Base-by-base conservation (phyloP, 2,797 vertebrate genomes). In the Toxotes lorentzi region DNA sequence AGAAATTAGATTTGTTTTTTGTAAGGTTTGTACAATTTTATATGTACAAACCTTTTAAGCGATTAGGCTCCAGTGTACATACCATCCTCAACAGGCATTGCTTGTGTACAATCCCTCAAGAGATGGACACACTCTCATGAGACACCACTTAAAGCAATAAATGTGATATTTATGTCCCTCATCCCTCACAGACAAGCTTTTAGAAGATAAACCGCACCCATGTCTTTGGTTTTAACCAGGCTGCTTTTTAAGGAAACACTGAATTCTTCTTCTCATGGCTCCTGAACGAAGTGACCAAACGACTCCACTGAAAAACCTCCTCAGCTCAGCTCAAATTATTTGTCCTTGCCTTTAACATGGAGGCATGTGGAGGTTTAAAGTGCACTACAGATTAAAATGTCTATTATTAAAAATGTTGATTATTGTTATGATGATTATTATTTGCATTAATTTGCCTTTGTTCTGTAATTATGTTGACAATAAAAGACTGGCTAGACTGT, bases 401-500 rank as follows among this genome's bases (percentile, higher is more conserved):
- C 45, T 74, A 27, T 73, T 69, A 81, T 85, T 82, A 60, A 86
- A 83, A 62, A 78, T 66, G 66, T 82, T 86, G 63, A 85, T 87
- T 79, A 67, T 84, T 84, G 54, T 81, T 81, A 54, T 75, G 69
- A 69, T 65, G 32, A 78, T 74, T 58, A 85, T 86, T 80, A 34
- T 63, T 85, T 88, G 56, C 87, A 60, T 87, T 85, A 3, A 88
- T 86, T 88, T 86, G 76, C 69, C 71, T 87, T 90, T 89, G 75
- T 89, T 91, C 62, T 93, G 76, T 78, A 86, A 91, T 86, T 83
- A 81, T 91, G 82, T 85, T 92, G 79, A 92, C 63, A 91, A 95
- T 94, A 93, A 95, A 95, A 93, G 81, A 92, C 83, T 94, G 91
- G 84, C 93, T 63, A 84, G 88, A 94, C 90, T 95, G 93, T 94